Evolutionary conservation across 2,113 vertebrate genomes (phyloP), one percentile per base, ranked within the genome.

Genomic region (Psettodes erumei): DNA sequence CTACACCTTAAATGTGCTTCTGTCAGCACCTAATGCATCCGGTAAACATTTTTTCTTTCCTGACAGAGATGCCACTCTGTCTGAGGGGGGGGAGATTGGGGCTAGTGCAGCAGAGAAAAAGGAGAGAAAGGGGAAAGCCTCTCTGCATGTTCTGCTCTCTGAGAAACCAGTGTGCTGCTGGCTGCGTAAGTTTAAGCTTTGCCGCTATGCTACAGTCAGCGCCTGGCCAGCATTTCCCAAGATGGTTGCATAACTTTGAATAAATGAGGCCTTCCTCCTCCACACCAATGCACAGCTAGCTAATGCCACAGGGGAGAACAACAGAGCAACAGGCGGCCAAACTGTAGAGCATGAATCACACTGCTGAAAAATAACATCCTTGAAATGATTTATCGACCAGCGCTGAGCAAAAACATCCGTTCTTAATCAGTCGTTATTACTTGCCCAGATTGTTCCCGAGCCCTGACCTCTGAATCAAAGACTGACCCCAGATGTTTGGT

Each of bases 241-340:
- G 87, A 88, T 85, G 82, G 85, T 94, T 93, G 89, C 90, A 82
- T 93, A 93, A 93, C 90, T 88, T 89, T 70, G 84, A 85, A 89
- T 91, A 87, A 87, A 90, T 86, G 75, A 91, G 87, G 81, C 75
- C 71, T 90, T 81, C 92, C 91, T 90, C 90, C 93, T 93, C 91
- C 89, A 90, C 90, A 89, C 77, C 73, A 86, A 75, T 81, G 74
- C 81, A 79, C 82, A 63, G 70, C 59, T 23, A 61, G 75, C 72
- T 60, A 71, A 81, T 66, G 81, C 83, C 84, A 83, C 66, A 70
- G 76, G 86, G 71, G 84, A 79, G 43, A 79, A 47, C n/a, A n/a
- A n/a, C 45, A 67, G 33, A 78, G 88, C 87, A 90, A 89, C 91
- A 91, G 87, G 83, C 82, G 76, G 84, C 53, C 54, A 77, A 90